Evolutionary conservation across 2,113 vertebrate genomes (phyloP).

Genomic region (Microtus montanus): DNA sequence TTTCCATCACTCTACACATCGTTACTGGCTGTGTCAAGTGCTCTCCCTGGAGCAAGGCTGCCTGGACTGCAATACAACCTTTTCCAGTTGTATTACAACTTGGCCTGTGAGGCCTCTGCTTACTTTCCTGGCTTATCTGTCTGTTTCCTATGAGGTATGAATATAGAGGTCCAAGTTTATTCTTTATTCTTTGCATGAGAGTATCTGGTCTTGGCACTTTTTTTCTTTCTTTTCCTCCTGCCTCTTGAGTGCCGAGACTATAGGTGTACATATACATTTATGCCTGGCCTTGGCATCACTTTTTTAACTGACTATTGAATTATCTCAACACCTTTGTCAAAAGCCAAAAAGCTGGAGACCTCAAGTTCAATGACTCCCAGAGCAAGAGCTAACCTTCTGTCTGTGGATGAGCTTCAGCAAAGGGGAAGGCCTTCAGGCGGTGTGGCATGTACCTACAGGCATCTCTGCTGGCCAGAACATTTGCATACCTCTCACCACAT

Average conservation of each 20-base stretch:
- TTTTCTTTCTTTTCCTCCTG: background rate
- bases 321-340: background rate
- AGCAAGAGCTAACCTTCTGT: background rate
- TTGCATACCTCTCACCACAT: constrained; percentile 34
- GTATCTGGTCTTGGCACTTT: background rate
- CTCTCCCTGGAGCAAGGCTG: background rate
- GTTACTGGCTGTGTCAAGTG: background rate
- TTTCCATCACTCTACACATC: background rate
- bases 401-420: background rate
- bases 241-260: background rate
- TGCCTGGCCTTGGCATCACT: background rate
- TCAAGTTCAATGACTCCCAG: background rate
- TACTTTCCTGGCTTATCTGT: background rate
- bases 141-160: background rate
- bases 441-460: background rate
- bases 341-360: too few species aligned
- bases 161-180: background rate
- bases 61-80: background rate
- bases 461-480: constrained; percentile 43
- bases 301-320: background rate
- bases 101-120: background rate
- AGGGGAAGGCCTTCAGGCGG: background rate
- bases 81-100: background rate
- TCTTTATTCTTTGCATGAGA: constrained; percentile 1
- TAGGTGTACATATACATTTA: background rate